phyloP scores from a whole-genome alignment of 30 jellyfish, hydroid and myxozoan genomes.

The Pseudorhiza aurosa region DNA sequence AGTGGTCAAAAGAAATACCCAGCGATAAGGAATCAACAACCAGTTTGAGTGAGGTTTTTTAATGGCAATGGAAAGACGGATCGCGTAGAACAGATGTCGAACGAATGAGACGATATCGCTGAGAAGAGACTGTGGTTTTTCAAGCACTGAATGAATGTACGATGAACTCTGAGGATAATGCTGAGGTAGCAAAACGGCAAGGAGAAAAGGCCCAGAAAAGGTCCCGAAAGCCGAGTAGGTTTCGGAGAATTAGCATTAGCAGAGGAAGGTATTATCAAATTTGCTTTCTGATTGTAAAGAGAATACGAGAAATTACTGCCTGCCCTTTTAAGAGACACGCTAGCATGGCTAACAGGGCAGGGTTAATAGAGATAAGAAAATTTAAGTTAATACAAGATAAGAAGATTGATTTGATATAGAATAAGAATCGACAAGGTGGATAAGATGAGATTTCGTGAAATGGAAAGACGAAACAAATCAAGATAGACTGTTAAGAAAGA shows the following conservation, averaged over 20 bases:
- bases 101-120: not conserved
- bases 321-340: too few species aligned
- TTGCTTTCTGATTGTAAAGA: not conserved
- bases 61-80: not conserved
- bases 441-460: too few species aligned
- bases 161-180: slow-evolving; percentile 37
- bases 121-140: not conserved
- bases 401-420: too few species aligned
- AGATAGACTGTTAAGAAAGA: too few species aligned
- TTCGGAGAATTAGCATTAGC: slow-evolving; percentile 44
- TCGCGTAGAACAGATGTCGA: not conserved
- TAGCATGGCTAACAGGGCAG: too few species aligned
- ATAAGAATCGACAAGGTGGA: too few species aligned
- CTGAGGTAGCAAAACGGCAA: not conserved
- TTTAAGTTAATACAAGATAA: too few species aligned
- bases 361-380: too few species aligned
- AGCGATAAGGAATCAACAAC: not conserved
- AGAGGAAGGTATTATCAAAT: slow-evolving; percentile 17
- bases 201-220: slow-evolving; percentile 42
- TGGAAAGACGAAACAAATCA: too few species aligned
- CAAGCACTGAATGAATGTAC: not conserved
- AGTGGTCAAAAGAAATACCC: not conserved
- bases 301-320: too few species aligned
- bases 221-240: slow-evolving; percentile 40
- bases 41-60: not conserved